phyloP scores from a whole-genome alignment of 2,888 invertebrate species.

The Nezara viridula region DNA sequence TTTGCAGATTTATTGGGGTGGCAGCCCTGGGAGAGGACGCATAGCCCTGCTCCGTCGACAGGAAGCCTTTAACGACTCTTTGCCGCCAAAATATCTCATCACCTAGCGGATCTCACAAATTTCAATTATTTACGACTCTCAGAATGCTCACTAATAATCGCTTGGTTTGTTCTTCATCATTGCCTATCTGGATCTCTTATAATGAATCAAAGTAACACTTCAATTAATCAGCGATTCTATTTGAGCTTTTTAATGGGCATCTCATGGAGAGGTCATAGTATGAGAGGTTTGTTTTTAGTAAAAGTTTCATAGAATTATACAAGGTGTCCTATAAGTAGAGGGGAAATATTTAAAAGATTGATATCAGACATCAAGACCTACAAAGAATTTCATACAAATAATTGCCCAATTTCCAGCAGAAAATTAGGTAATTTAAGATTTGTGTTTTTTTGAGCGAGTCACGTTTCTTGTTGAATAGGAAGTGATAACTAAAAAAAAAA shows the following conservation, averaged over 20 bases:
- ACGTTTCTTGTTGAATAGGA: too few relatives aligned
- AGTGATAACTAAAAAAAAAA: too few relatives aligned
- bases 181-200: background rate
- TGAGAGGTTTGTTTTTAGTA: background rate
- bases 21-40: conserved; percentile 13
- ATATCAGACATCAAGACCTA: too few relatives aligned
- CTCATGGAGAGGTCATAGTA: background rate
- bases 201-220: conserved; percentile 15
- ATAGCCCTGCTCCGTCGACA: background rate
- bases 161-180: conserved; percentile 15
- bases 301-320: too few relatives aligned
- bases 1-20: conserved; percentile 25
- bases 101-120: conserved; percentile 33
- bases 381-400: too few relatives aligned
- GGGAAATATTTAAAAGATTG: too few relatives aligned
- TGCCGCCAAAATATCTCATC: conserved; percentile 45
- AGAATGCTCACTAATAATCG: background rate
- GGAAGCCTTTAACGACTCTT: conserved; percentile 44
- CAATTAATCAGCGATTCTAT: background rate
- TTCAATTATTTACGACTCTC: background rate
- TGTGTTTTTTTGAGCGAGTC: too few relatives aligned
- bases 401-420: too few relatives aligned
- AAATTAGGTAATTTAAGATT: too few relatives aligned
- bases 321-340: too few relatives aligned
- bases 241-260: background rate